These are phyloP conservation scores for Rhimphoctona megacephalus DNA, from an alignment of 2,888 invertebrate species.

Conservation along the genomic window DNA sequence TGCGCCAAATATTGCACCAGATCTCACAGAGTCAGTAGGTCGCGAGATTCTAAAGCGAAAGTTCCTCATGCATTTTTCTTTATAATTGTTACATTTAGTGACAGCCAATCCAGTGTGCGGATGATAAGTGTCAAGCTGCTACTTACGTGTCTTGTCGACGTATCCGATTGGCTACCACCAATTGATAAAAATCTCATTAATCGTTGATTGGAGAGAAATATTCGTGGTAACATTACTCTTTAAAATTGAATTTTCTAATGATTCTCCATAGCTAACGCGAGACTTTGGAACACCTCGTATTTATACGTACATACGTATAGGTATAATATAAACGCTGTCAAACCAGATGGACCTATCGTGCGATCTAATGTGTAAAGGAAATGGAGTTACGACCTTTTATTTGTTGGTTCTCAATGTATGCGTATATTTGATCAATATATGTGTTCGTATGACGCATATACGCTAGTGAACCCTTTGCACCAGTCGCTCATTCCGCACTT, in stretches of 20 bases:
- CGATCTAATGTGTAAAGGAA: slow-evolving; percentile 17
- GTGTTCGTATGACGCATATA: slow-evolving; percentile 16
- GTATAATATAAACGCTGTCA: not conserved
- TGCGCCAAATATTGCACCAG: not conserved
- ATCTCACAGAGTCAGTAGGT: not conserved
- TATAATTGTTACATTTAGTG: not conserved
- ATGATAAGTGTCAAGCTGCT: not conserved
- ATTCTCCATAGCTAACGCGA: not conserved
- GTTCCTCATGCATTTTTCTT: not conserved
- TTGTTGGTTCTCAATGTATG: not conserved
- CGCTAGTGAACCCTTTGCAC: slow-evolving; percentile 25
- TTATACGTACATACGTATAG: not conserved
- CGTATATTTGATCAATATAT: not conserved
- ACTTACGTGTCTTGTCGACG: not conserved
- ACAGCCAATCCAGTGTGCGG: not conserved
- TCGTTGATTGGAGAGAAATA: not conserved
- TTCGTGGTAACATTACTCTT: not conserved
- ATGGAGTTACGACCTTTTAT: slow-evolving; percentile 5
- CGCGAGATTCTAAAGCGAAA: not conserved
- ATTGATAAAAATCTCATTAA: not conserved
- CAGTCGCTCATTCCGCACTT: slow-evolving; percentile 56
- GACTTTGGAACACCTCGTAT: slow-evolving; percentile 5
- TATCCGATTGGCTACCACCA: not conserved
- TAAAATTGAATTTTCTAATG: not conserved
- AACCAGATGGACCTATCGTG: slow-evolving; percentile 11